These are phyloP conservation scores for Artemisiospiza belli DNA, from an alignment of 2,113 vertebrate species.

Conservation along the genomic window DNA sequence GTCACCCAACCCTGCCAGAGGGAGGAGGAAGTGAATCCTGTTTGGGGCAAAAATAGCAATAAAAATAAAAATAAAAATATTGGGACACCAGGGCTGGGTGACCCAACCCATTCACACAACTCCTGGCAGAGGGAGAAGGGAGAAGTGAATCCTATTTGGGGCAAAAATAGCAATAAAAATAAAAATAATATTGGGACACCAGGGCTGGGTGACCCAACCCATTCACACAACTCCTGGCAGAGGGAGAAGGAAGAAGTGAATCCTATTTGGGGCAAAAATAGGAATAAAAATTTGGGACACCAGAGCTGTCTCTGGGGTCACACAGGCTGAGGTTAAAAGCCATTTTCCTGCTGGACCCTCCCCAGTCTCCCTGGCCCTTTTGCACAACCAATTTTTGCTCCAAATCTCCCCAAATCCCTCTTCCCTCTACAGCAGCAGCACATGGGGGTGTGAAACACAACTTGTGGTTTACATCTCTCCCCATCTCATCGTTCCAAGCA, in stretches of 20 bases:
- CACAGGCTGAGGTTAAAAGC: not conserved
- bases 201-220: not conserved
- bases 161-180: not conserved
- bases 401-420: not conserved
- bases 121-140: not conserved
- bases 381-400: not conserved
- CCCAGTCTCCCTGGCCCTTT: not conserved
- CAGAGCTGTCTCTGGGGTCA: not conserved
- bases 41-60: not conserved
- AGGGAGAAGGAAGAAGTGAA: not conserved
- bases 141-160: not conserved
- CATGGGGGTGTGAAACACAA: not conserved
- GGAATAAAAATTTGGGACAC: not conserved
- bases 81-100: not conserved
- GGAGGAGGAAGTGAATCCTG: not conserved
- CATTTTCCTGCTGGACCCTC: not conserved
- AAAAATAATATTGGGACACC: not conserved
- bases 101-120: not conserved
- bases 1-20: not conserved
- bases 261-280: not conserved
- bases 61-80: not conserved
- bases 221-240: no score
- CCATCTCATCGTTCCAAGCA: fast-evolving
- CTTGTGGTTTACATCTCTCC: not conserved
- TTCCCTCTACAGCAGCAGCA: not conserved